A percentile compares a stretch with the other conserved stretches of the same genome.
phyloP scores from a whole-genome alignment of 2,797 vertebrate species.

The Rhadinocentrus ornatus region DNA sequence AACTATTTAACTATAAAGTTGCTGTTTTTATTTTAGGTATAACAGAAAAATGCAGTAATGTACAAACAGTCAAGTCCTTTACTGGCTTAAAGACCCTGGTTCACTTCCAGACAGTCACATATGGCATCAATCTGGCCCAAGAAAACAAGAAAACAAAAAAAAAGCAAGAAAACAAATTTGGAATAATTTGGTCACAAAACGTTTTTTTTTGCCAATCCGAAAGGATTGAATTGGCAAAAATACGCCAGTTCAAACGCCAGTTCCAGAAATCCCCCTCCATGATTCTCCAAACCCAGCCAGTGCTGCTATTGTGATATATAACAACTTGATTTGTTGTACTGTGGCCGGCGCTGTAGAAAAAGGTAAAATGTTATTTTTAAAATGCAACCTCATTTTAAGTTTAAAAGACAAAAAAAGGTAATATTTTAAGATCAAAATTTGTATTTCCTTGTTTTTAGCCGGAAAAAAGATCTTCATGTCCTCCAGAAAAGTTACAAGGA shows the following conservation, averaged over 20 bases:
- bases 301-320: constrained; percentile 45
- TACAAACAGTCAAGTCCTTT: constrained; percentile 37
- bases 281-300: constrained; percentile 39
- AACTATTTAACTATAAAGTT: constrained; percentile 15
- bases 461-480: not conserved
- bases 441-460: not conserved
- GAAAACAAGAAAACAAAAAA: no score
- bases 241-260: constrained; percentile 19
- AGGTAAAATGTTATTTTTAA: not conserved
- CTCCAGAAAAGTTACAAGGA: not conserved
- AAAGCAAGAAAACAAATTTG: constrained; percentile 42
- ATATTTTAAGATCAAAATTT: not conserved
- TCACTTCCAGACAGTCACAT: constrained; percentile 63
- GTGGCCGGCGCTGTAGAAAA: constrained; percentile 19
- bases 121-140: constrained; percentile 64
- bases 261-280: constrained; percentile 50
- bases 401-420: not conserved
- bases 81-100: constrained; percentile 54
- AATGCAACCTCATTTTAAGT: not conserved
- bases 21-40: constrained; percentile 28
- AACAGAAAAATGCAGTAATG: constrained; percentile 33
- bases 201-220: constrained; percentile 61
- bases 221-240: constrained; percentile 73
- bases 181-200: constrained; percentile 61
- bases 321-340: constrained; percentile 47